Evolutionary conservation across 2,113 vertebrate species (phyloP).

Genomic region (Bufo gargarizans): DNA sequence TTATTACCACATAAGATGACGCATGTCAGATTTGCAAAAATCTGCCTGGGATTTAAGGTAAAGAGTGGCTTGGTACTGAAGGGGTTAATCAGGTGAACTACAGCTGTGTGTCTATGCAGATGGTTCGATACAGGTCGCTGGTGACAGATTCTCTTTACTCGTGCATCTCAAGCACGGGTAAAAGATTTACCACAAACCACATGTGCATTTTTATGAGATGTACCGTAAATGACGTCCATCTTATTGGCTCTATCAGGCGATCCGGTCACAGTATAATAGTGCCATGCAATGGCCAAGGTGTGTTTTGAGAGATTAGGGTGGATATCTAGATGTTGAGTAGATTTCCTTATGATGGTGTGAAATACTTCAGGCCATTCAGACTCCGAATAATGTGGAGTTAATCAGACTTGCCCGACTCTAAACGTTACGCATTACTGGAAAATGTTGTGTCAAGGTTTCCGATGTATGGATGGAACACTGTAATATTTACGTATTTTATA

Average conservation of each 20-base stretch:
- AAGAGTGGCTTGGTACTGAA: no score
- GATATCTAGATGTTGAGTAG: not conserved
- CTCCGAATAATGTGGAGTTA: not conserved
- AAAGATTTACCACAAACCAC: no score
- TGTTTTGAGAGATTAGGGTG: not conserved
- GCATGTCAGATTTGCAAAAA: no score
- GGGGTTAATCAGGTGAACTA: no score
- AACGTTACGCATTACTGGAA: not conserved
- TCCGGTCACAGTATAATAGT: not conserved
- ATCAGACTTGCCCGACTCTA: not conserved
- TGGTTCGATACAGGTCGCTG: no score
- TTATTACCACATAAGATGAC: no score
- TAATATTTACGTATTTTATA: constrained; percentile 49
- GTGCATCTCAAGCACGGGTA: no score
- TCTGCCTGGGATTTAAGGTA: no score
- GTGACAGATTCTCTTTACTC: no score
- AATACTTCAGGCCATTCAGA: not conserved
- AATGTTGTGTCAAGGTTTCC: not conserved
- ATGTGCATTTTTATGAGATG: no score
- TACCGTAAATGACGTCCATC: no score
- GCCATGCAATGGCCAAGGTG: not conserved
- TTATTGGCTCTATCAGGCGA: not conserved
- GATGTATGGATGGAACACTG: not conserved
- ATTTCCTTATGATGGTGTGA: not conserved
- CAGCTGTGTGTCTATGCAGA: no score